phyloP scores from a whole-genome alignment of 2,797 vertebrate species.

The Limnodromus scolopaceus region DNA sequence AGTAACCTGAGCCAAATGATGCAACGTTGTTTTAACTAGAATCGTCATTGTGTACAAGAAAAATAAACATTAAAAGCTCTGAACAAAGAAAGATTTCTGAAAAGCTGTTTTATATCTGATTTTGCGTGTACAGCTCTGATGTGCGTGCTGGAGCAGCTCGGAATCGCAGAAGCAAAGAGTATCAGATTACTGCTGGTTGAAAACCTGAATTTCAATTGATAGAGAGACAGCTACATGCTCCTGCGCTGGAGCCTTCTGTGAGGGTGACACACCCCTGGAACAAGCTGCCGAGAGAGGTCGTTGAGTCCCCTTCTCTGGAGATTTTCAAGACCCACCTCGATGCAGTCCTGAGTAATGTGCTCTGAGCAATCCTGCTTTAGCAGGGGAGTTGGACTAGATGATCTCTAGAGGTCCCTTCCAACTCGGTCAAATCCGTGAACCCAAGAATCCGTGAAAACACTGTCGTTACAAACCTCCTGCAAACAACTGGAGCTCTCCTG shows the following conservation, averaged over 20 bases:
- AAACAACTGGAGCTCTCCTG: neutral
- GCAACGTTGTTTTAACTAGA: slow-evolving; percentile 67
- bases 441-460: neutral
- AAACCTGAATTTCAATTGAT: slow-evolving; percentile 25
- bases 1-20: slow-evolving; percentile 72
- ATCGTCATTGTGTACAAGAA: slow-evolving; percentile 19
- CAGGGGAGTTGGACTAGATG: too few species aligned
- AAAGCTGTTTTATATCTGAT: slow-evolving; percentile 15
- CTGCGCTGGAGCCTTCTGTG: neutral
- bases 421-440: too few species aligned
- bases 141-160: neutral
- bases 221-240: neutral
- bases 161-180: neutral
- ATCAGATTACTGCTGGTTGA: neutral
- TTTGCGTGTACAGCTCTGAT: neutral
- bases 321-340: too few species aligned
- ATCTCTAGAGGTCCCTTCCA: too few species aligned
- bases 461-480: neutral
- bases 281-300: too few species aligned
- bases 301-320: too few species aligned
- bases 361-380: too few species aligned
- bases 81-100: slow-evolving; percentile 50
- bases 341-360: too few species aligned
- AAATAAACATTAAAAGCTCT: slow-evolving; percentile 61
- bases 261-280: too few species aligned